Conservation (phyloP, 2,888 invertebrate species). For the Drosophila falleni region DNA sequence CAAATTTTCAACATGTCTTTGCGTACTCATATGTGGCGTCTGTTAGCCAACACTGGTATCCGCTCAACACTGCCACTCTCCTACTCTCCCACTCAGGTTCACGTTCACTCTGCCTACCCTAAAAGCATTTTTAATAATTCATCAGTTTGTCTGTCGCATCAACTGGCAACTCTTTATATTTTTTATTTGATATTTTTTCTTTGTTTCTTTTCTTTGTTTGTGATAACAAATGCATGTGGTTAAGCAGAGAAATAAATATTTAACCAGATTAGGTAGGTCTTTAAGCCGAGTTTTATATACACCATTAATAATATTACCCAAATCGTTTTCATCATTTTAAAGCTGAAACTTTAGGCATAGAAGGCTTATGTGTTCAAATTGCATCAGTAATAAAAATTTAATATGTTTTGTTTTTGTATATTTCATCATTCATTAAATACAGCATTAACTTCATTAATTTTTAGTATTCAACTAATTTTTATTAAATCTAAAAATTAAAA, state of each 20-base stretch:
- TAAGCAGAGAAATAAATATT: slow-evolving; percentile 6
- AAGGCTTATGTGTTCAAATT: background rate
- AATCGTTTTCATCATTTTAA: background rate
- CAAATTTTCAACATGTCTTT: slow-evolving; percentile 70
- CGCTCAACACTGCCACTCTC: slow-evolving; percentile 13
- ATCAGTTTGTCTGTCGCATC: slow-evolving; percentile 53
- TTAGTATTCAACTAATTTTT: background rate
- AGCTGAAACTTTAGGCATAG: background rate
- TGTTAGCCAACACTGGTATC: slow-evolving; percentile 35
- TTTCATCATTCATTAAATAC: background rate
- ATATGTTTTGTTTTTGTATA: no score
- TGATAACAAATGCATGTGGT: slow-evolving; percentile 23
- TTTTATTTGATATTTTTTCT: slow-evolving; percentile 35
- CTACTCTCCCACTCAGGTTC: slow-evolving; percentile 17
- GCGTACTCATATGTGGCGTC: slow-evolving; percentile 28
- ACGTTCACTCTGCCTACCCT: slow-evolving; percentile 37
- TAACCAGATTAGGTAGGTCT: background rate
- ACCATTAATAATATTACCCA: background rate
- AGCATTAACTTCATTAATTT: no score
- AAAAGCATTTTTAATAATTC: slow-evolving; percentile 78
- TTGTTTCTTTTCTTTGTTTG: slow-evolving; percentile 15
- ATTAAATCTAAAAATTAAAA: background rate
- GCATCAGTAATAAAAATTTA: background rate
- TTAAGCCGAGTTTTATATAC: background rate
- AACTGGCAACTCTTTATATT: slow-evolving; percentile 53